Evolutionary conservation across 1,140 invertebrate species (phyloP).

Genomic region (Ruditapes philippinarum): DNA sequence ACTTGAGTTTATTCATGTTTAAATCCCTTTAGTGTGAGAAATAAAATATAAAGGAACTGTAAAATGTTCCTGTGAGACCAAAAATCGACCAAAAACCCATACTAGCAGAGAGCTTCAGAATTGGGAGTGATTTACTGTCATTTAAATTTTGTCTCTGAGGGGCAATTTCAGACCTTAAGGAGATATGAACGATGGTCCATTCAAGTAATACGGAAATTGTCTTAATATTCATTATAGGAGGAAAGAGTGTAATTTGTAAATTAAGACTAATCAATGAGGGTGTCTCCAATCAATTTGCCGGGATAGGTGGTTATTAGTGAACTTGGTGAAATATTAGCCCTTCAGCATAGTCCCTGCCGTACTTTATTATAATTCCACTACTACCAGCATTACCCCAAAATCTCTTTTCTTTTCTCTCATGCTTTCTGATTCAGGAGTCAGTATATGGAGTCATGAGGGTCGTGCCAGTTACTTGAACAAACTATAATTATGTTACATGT

Average conservation of each 20-base stretch:
- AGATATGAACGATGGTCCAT: conserved; percentile 26
- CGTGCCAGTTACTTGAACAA: too few species aligned
- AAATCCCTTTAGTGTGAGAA: too few species aligned
- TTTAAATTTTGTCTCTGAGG: neutral
- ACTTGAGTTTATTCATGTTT: too few species aligned
- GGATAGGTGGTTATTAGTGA: conserved; percentile 41
- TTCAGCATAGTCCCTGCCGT: neutral
- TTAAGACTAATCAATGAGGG: conserved; percentile 43
- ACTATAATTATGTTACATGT: too few species aligned
- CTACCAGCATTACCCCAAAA: too few species aligned
- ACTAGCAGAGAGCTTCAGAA: too few species aligned
- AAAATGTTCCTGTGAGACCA: too few species aligned
- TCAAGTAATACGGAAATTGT: conserved; percentile 34
- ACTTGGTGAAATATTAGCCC: conserved; percentile 56
- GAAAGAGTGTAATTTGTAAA: conserved; percentile 64
- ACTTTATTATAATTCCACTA: conserved; percentile 48
- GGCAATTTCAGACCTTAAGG: conserved; percentile 41
- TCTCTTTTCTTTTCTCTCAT: too few species aligned
- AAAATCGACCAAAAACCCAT: too few species aligned
- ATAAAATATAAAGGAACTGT: too few species aligned
- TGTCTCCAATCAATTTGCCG: neutral
- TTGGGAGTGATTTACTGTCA: neutral
- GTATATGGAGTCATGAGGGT: too few species aligned
- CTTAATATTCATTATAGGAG: conserved; percentile 51
- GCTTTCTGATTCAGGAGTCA: too few species aligned